Conservation (phyloP, 2,888 invertebrate genomes). For the Macropis europaea region DNA sequence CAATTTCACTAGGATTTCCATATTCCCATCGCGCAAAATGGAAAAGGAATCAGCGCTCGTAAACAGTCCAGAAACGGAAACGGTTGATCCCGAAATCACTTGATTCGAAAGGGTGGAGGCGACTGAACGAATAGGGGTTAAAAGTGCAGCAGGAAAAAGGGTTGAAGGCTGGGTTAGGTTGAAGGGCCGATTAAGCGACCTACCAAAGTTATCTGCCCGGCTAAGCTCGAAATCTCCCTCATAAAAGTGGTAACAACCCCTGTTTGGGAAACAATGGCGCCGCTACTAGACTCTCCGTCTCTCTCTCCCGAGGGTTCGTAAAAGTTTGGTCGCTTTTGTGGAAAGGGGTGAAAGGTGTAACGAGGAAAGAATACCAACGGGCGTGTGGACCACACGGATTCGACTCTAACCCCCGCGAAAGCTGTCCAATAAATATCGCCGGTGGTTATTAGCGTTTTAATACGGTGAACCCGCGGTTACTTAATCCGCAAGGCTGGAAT, state of each 20-base stretch:
- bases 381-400: too few species aligned
- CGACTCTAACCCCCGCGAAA: constrained; percentile 59
- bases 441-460: constrained; percentile 79
- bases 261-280: constrained; percentile 74
- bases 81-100: constrained; percentile 54
- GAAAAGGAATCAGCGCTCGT: constrained; percentile 20
- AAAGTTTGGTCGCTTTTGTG: constrained; percentile 50
- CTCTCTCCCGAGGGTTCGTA: constrained; percentile 43
- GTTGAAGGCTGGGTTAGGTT: constrained; percentile 35
- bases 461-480: constrained; percentile 72
- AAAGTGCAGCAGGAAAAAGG: constrained; percentile 35
- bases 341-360: constrained; percentile 27
- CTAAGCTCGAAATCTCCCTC: constrained; percentile 74
- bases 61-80: constrained; percentile 27
- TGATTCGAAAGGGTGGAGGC: constrained; percentile 44
- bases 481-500: constrained; percentile 72
- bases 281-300: constrained; percentile 38
- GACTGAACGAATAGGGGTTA: constrained; percentile 29
- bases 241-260: constrained; percentile 75
- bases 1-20: constrained; percentile 8
- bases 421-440: constrained; percentile 77
- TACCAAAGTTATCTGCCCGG: constrained; percentile 71
- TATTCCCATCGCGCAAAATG: constrained; percentile 7
- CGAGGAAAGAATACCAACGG: constrained; percentile 22
- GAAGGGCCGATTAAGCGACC: constrained; percentile 61